Base-by-base conservation (phyloP, 2,797 vertebrate genomes). In the Lagodon rhomboides region DNA sequence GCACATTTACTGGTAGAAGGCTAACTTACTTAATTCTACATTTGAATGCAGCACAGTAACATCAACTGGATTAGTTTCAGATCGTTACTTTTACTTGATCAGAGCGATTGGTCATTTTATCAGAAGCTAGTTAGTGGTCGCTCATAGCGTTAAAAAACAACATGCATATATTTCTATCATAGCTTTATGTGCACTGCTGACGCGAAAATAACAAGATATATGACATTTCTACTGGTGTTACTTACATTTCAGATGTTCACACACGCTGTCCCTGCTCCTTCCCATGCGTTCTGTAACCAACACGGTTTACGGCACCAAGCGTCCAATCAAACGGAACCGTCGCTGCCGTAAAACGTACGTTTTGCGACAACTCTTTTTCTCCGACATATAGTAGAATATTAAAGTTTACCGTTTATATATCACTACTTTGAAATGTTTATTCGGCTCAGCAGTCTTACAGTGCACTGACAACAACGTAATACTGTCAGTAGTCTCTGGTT, bases 251-350 rank as follows among this genome's bases (percentile, higher is more conserved):
- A 54, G 30, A 15, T 1, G 11, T 17, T 18, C 38, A 23, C 30
- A 75, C 89, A 50, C 90, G 86, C 6, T 58, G 27, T 2, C 13
- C 1, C 18, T 4, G 3, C 18, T 8, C 27, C 0, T 12, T 63
- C 77, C 59, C 87, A 88, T 84, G 87, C 16, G 90, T 85, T 85
- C 68, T 22, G 0, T 9, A 6, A 30, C 30, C 12, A 12, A 15
- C 22, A 25, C 82, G 3, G 10, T 89, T 93, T 92, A 91, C 92
- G 87, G 77, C 78, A 88, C 15, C 13, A 34, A 12, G 3, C 11
- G 12, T 65, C 77, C 89, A 87, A 89, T 81, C 77, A 66, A 3
- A 75, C 15, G 13, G 12, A 6, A 27, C 7, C 5, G 10, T 12
- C 2, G 6, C 62, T 84, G 83, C 54, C 87, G 86, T 83, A 86